Evolutionary conservation across 2,113 vertebrate genomes (phyloP).

Genomic region (Pampusana beccarii): DNA sequence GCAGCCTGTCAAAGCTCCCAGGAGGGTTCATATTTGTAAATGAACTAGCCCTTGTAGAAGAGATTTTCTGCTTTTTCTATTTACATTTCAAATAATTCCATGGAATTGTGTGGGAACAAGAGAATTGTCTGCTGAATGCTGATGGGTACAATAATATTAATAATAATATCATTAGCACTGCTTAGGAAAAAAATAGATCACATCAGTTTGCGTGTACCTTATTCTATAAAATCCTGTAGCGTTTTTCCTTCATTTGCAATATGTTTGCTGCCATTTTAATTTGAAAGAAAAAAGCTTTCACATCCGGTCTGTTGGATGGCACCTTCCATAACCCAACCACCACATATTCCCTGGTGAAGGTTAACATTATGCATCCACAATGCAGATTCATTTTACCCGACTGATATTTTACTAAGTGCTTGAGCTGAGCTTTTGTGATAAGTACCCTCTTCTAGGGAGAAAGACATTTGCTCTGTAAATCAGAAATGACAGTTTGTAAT

Average conservation of each 20-base stretch:
- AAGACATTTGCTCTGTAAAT: neutral
- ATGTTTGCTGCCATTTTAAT: neutral
- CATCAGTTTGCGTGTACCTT: neutral
- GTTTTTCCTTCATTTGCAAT: neutral
- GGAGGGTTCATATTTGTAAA: constrained; percentile 13
- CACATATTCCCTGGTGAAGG: neutral
- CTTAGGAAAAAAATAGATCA: neutral
- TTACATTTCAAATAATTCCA: constrained; percentile 34
- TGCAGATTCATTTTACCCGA: neutral
- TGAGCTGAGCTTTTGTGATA: neutral
- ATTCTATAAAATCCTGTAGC: neutral
- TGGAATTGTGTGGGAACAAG: neutral
- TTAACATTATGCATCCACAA: neutral
- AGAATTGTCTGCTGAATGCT: constrained; percentile 17
- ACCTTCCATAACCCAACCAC: neutral
- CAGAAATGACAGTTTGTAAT: neutral
- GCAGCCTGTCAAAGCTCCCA: neutral
- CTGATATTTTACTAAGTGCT: neutral
- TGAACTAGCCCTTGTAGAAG: neutral
- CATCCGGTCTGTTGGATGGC: neutral
- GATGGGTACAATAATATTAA: neutral
- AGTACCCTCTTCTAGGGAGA: neutral
- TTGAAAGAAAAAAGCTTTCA: neutral
- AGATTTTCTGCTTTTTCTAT: constrained; percentile 14
- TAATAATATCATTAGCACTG: neutral